Evolutionary conservation across 2,888 invertebrate genomes (phyloP), one percentile per base, ranked within the genome.

Genomic region (Phrixothrix hirtus): DNA sequence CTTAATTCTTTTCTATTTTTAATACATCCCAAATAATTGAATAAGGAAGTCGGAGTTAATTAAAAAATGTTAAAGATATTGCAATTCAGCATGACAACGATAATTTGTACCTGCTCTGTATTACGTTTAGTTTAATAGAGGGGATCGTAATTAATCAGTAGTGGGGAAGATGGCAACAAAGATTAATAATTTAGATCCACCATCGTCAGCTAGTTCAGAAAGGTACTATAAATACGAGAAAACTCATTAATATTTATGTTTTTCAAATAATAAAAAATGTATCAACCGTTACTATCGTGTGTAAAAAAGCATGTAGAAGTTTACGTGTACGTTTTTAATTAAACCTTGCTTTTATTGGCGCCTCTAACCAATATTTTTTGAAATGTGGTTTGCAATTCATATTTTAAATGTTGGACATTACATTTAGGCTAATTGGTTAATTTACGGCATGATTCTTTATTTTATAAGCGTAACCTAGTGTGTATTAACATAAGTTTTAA

Each of bases 171-270:
- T 81, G 81, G 81, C 81, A 66, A 79, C 80, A 36, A 80, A 79
- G 69, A 71, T 81, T 60, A 76, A 74, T 69, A 84, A 83, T 73
- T 85, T 88, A 69, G 92, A 92, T 78, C 89, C 90, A 62, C 90
- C 91, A 65, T 92, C 92, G 74, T 92, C 92, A 54, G 92, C 92
- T 59, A 93, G 92, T 77, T 92, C 92, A 58, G 92, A 92, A 79
- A 92, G 92, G 92, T 92, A 86, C 17, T 17, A 9, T 15, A 31
- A 16, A 78, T 60, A 78, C 74, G 64, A 69, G 67, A 66, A 73
- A 73, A 72, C 2, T 27, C 2, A 4, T 27, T 36, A 36, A 36
- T 15, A 15, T 2, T 10, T 10, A 1, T 2, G 5, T 36, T 21
- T 3, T 11, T 21, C 11, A 16, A 36, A n/a, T 17, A 11, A 11